phyloP scores from a whole-genome alignment of 92 coral and sea anemone genomes.

The Diadumene lineata region DNA sequence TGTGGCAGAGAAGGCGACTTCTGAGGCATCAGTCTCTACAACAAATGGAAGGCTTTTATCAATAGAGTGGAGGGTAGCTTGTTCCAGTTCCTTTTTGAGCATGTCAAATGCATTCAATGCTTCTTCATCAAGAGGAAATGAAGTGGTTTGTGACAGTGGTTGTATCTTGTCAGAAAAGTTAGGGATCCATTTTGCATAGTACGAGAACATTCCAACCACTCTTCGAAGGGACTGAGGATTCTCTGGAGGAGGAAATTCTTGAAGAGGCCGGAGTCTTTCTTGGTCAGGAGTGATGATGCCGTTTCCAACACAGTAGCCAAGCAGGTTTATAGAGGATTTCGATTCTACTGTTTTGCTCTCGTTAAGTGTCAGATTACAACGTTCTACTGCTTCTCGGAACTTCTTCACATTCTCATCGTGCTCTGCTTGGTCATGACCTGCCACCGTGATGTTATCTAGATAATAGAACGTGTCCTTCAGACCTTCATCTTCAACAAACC shows the following conservation, averaged over 20 bases:
- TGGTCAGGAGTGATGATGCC: constrained; percentile 19
- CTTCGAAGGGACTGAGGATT: constrained; percentile 5
- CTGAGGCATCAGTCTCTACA: constrained; percentile 36
- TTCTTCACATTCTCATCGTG: constrained; percentile 10
- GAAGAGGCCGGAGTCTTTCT: constrained; percentile 26
- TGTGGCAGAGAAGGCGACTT: constrained; percentile 23
- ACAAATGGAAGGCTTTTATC: constrained; percentile 40
- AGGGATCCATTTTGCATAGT: constrained; percentile 40
- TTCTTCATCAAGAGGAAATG: constrained; percentile 27
- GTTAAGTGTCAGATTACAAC: constrained; percentile 20
- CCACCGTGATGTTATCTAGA: constrained; percentile 43
- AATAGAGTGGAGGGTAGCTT: constrained; percentile 8
- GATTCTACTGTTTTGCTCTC: constrained; percentile 32
- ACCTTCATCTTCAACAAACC: constrained; percentile 27
- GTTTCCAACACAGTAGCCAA: constrained; percentile 27
- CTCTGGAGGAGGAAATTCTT: constrained; percentile 28
- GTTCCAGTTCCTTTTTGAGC: constrained; percentile 18
- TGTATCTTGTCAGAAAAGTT: constrained; percentile 38
- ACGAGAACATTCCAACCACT: constrained; percentile 29
- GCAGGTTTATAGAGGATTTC: constrained; percentile 2
- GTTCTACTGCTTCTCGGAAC: background rate
- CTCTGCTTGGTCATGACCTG: constrained; percentile 31
- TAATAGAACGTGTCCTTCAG: constrained; percentile 38
- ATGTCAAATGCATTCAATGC: constrained; percentile 33
- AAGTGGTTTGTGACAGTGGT: constrained; percentile 29